A percentile compares a stretch with the other conserved stretches of the same genome.
Evolutionary conservation across 1,140 invertebrate species (phyloP).

Genomic region (Tetranychus urticae): DNA sequence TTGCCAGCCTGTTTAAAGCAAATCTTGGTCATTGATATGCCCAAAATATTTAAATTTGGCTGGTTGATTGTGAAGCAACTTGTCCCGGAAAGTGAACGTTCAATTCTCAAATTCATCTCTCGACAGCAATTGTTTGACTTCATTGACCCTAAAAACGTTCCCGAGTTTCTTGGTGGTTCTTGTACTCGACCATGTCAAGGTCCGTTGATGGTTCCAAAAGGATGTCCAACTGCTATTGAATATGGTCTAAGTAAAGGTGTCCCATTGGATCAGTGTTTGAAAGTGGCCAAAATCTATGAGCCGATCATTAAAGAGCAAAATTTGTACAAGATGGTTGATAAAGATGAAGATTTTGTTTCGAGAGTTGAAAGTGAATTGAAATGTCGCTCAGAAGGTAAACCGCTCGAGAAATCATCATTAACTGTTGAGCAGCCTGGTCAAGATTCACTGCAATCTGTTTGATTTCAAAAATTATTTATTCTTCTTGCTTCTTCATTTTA

Average conservation of each 20-base stretch:
- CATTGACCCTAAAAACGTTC: slow-evolving; percentile 9
- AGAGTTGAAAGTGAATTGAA: background rate
- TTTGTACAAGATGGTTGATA: background rate
- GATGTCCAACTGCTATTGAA: slow-evolving; percentile 20
- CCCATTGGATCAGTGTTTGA: background rate
- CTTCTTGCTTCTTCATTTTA: no score
- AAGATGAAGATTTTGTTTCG: background rate
- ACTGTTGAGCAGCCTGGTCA: no score
- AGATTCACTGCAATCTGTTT: no score
- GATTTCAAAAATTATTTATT: no score
- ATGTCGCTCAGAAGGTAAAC: background rate
- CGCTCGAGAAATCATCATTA: background rate
- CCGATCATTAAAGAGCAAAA: background rate
- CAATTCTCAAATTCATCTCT: slow-evolving; percentile 8
- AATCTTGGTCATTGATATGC: slow-evolving; percentile 7
- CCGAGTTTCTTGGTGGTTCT: slow-evolving; percentile 10
- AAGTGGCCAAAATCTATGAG: background rate
- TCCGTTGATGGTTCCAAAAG: background rate
- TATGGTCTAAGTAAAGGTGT: slow-evolving; percentile 9
- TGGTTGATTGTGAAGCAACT: background rate
- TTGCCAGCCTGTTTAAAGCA: slow-evolving; percentile 6
- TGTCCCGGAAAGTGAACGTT: background rate
- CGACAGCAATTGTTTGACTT: slow-evolving; percentile 2
- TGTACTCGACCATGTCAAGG: background rate
- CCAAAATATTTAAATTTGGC: slow-evolving; percentile 4